Evolutionary conservation across 1,140 invertebrate species (phyloP), one percentile per base, ranked within the genome.

Genomic region (Drosophila navojoa): DNA sequence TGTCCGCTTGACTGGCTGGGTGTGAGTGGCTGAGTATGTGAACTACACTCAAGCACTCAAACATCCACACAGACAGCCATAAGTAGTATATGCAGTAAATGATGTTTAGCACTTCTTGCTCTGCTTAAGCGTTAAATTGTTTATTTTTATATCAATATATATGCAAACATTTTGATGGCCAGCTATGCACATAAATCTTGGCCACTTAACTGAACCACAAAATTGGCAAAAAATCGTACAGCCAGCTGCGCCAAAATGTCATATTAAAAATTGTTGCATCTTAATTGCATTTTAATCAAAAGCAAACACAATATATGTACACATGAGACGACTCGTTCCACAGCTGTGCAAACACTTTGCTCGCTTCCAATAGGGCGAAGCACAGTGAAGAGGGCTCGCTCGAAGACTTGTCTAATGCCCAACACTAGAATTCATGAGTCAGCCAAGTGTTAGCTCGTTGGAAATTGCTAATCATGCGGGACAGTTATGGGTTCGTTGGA

Each of bases 371-470:
- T 54, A 32, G 47, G 52, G n/a, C 4, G 22, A 35, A 45, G 11
- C 19, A 11, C 35, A 3, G 15, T 2, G 15, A 4, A 15, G 3
- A 59, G n/a, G 5, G 13, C n/a, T n/a, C 29, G 13, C 22, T 13
- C 13, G 49, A 16, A 47, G 49, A 55, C 49, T 68, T 61, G 55
- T 67, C 45, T 68, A 72, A 64, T 54, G 44, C 29, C 64, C 55
- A 69, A 64, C 52, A 63, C 64, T 49, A 67, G 63, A 68, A 77
- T 72, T 87, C 82, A 87, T 86, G 81, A 82, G 82, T 86, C 82
- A 87, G 82, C 75, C 63, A 68, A 85, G 75, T 86, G 82, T 87
- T 82, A 87, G 76, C 82, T 78, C 78, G 84, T 81, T 81, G 71
- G 71, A 78, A 85, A 78, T 81, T 71, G 81, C 81, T 86, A 86